A percentile compares a stretch with the other conserved stretches of the same genome.
phyloP scores from a whole-genome alignment of 2,888 invertebrate species.

The Synanthedon tipuliformis region DNA sequence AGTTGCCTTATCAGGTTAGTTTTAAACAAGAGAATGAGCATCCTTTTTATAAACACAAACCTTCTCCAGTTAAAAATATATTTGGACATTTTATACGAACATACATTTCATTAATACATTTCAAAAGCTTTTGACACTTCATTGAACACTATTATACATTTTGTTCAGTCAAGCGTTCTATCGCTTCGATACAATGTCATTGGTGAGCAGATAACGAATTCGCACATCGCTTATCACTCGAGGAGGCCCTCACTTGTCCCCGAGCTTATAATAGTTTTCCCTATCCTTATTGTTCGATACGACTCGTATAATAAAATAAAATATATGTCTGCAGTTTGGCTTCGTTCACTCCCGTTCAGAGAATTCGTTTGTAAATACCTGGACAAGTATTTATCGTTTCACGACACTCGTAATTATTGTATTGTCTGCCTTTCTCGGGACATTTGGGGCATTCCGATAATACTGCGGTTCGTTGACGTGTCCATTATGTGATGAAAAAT shows the following conservation, averaged over 20 bases:
- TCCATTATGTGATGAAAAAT: background rate
- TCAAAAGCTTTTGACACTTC: too few species aligned
- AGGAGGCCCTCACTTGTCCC: conserved; percentile 14
- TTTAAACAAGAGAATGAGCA: too few species aligned
- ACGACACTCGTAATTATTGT: conserved; percentile 23
- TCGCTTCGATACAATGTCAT: background rate
- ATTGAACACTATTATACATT: background rate
- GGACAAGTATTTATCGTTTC: conserved; percentile 21
- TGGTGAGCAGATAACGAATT: too few species aligned
- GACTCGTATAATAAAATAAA: conserved; percentile 15
- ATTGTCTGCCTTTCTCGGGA: background rate
- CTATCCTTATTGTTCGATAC: conserved; percentile 33
- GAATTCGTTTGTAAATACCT: conserved; percentile 11
- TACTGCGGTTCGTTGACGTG: background rate
- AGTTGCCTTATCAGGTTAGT: too few species aligned
- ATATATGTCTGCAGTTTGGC: conserved; percentile 11
- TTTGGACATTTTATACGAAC: too few species aligned
- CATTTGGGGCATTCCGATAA: background rate
- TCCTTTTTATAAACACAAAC: too few species aligned
- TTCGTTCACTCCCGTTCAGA: conserved; percentile 9
- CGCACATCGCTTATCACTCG: conserved; percentile 7
- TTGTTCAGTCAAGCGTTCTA: too few species aligned
- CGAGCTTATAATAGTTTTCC: conserved; percentile 46
- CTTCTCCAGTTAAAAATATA: too few species aligned
- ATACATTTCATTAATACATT: too few species aligned